These are phyloP conservation scores for Tetragnatha montana DNA, from an alignment of 2,888 invertebrate genomes.

Conservation along the genomic window DNA sequence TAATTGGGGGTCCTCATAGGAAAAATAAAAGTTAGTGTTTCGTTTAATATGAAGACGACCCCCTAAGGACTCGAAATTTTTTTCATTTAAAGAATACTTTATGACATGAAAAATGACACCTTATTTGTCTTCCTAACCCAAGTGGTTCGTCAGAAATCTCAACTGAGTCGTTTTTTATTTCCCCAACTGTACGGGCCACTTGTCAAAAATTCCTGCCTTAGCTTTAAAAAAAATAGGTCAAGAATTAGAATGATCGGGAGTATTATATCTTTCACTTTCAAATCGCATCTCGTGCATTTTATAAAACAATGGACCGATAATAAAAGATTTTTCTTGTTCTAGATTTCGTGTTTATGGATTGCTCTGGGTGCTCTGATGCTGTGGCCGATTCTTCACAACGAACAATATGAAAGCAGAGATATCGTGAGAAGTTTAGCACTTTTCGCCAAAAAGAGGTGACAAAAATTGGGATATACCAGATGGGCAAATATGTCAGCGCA, in stretches of 20 bases:
- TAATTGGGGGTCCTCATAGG: no score
- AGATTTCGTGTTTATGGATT: conserved; percentile 35
- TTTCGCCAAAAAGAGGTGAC: neutral
- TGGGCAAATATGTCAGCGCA: conserved; percentile 48
- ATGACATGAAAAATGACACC: no score
- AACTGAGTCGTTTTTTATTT: no score
- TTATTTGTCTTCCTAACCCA: no score
- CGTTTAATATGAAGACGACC: no score
- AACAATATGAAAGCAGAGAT: conserved; percentile 21
- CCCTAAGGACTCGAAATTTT: no score
- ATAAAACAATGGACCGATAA: conserved; percentile 16
- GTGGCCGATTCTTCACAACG: neutral
- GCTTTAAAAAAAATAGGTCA: conserved; percentile 9
- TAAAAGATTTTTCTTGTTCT: conserved; percentile 21
- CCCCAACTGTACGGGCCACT: no score
- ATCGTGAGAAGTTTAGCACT: neutral
- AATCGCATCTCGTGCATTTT: conserved; percentile 8
- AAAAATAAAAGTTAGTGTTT: no score
- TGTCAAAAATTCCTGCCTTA: no score
- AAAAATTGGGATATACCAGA: conserved; percentile 17
- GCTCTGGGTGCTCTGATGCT: neutral
- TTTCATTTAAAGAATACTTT: no score
- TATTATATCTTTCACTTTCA: neutral
- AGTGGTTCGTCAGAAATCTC: no score
- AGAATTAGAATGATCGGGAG: neutral